Percentiles rank a stretch among this genome's conserved stretches.
Conservation (phyloP, 2,888 invertebrate species). For the Diachrysia chrysitis region DNA sequence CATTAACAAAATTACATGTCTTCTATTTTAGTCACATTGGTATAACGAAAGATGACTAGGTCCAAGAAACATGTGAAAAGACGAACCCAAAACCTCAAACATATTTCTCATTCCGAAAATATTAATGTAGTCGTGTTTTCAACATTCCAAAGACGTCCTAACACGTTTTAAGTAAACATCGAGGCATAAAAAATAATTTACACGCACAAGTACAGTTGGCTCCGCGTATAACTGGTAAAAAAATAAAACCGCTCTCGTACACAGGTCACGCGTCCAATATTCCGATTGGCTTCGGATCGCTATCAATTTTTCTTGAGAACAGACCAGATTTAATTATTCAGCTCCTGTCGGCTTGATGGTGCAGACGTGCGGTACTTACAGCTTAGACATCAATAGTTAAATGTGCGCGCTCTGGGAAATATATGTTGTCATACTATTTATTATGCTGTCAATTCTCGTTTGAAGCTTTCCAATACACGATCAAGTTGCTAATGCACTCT, state of each 20-base stretch:
- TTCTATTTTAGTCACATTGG: background rate
- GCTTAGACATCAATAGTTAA: conserved; percentile 44
- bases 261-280: conserved; percentile 80
- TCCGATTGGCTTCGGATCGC: conserved; percentile 81
- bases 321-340: conserved; percentile 82
- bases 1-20: background rate
- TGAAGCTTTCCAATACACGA: background rate
- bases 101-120: conserved; percentile 3
- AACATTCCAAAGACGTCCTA: conserved; percentile 26
- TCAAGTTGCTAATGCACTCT: conserved; percentile 5
- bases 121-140: conserved; percentile 15
- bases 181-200: conserved; percentile 43
- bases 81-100: background rate
- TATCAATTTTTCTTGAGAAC: conserved; percentile 82
- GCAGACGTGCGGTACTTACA: conserved; percentile 53
- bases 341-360: conserved; percentile 57
- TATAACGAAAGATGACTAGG: background rate
- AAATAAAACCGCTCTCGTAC: conserved; percentile 66
- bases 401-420: conserved; percentile 9
- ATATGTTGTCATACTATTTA: conserved; percentile 29
- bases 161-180: conserved; percentile 46
- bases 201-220: conserved; percentile 47
- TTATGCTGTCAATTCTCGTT: conserved; percentile 1
- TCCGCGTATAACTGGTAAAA: conserved; percentile 63
- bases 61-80: background rate